Conservation (phyloP, 2,888 invertebrate genomes). For the Polymixis lichenea region DNA sequence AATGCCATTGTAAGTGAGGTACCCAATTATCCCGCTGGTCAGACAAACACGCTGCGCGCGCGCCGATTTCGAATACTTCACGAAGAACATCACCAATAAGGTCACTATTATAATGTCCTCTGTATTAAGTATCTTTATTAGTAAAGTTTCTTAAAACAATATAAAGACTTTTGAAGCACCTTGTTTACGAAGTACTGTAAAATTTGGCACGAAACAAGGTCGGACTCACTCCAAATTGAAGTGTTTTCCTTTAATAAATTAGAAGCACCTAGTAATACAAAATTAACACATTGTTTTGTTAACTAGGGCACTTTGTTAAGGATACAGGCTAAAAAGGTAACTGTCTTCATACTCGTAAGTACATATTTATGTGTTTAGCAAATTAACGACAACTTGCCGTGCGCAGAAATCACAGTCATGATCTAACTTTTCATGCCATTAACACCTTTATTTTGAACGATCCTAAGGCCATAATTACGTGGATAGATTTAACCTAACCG, state of each 20-base stretch:
- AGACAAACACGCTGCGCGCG: neutral
- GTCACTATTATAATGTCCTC: neutral
- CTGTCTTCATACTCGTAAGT: conserved; percentile 14
- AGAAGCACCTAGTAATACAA: conserved; percentile 3
- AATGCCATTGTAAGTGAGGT: no score
- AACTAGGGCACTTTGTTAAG: conserved; percentile 16
- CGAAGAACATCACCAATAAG: neutral
- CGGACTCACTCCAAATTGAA: conserved; percentile 37
- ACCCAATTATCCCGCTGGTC: neutral
- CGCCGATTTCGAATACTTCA: neutral
- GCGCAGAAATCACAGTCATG: conserved; percentile 29
- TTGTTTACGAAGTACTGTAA: conserved; percentile 53
- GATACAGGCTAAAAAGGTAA: neutral
- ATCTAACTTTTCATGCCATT: conserved; percentile 15
- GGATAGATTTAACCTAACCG: conserved; percentile 5
- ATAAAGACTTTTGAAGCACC: conserved; percentile 21
- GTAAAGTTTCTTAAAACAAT: conserved; percentile 11
- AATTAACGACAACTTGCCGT: conserved; percentile 18
- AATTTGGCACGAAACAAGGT: conserved; percentile 51
- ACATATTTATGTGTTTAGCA: conserved; percentile 33
- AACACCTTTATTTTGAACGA: neutral
- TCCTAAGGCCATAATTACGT: conserved; percentile 18
- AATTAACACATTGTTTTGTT: conserved; percentile 28
- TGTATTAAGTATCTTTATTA: neutral
- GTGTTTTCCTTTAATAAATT: conserved; percentile 54